Base-by-base conservation (phyloP, 2,888 invertebrate species). In the Acleris sparsana region DNA sequence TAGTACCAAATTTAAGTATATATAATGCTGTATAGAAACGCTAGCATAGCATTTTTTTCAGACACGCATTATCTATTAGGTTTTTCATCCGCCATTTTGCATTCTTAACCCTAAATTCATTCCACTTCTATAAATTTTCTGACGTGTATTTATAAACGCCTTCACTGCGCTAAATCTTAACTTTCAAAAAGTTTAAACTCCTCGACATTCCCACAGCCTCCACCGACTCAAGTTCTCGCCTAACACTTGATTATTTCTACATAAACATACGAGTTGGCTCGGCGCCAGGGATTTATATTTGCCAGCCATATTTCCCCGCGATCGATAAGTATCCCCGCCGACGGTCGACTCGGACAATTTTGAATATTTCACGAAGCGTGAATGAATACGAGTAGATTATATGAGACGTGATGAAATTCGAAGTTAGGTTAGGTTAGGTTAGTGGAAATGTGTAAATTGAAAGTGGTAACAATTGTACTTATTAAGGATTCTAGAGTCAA, bases 281-380 rank as follows among this genome's bases (percentile, higher is more conserved):
- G 33, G 20, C n/a, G 55, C 65, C 65, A 65, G 51, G 48, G 55
- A 43, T 55, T 61, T 61, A 55, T 64, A 65, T 65, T 65, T 65
- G 65, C 65, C 52, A 65, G 61, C 60, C 65, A 65, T 61, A 56
- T 65, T 63, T 60, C 53, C 43, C 20, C 29, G 53, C 53, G 61
- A 62, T 66, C 66, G 62, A 66, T 66, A 62, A 25, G 52, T 46
- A 46, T 61, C 65, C 25, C 55, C 33, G 29, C 43, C 55, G 48
- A 5, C 22, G 18, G 29, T 49, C 48, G 49, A 39, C 39, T 39
- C 39, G 4, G 39, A 13, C 39, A 1, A 39, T 39, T 39, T 39
- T 64, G 56, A 63, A 66, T 66, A 66, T 66, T 66, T 52, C 29
- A 62, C 57, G 61, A 57, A 61, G 22, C 56, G 56, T 52, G 46